phyloP scores from a whole-genome alignment of 30 jellyfish, hydroid and myxozoan genomes.

The Sanderia malayensis region DNA sequence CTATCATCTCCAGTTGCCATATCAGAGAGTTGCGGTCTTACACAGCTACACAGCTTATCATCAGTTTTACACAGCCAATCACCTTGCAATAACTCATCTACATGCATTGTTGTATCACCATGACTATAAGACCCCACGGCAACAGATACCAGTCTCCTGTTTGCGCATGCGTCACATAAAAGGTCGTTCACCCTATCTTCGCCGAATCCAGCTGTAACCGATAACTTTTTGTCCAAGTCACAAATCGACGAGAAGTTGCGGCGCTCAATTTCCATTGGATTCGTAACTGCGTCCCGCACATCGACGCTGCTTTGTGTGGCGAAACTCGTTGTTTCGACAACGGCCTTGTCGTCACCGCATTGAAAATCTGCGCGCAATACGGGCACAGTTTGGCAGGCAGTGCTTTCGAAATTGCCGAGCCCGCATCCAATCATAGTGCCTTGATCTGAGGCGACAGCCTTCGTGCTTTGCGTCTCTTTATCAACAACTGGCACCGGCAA shows the following conservation, averaged over 20 bases:
- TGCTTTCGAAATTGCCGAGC: not conserved
- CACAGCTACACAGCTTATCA: slow-evolving; percentile 81
- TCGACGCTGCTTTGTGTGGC: slow-evolving; percentile 19
- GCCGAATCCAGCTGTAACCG: slow-evolving; percentile 67
- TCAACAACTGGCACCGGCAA: not conserved
- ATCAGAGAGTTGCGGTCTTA: slow-evolving; percentile 37
- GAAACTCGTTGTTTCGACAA: slow-evolving; percentile 6
- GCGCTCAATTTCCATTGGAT: slow-evolving; percentile 41
- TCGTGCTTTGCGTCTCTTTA: slow-evolving; percentile 14
- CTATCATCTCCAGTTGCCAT: slow-evolving; percentile 58
- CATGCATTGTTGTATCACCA: not conserved
- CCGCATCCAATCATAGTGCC: slow-evolving; percentile 42
- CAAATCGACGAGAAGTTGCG: slow-evolving; percentile 11
- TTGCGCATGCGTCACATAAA: slow-evolving; percentile 66
- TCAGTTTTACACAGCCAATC: slow-evolving; percentile 56
- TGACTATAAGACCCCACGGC: slow-evolving; percentile 72
- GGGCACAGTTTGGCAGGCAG: slow-evolving; percentile 7
- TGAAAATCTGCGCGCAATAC: slow-evolving; percentile 49
- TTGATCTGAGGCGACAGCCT: slow-evolving; percentile 4
- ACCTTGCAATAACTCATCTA: not conserved
- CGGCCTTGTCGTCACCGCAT: slow-evolving; percentile 81
- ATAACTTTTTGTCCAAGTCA: slow-evolving; percentile 32
- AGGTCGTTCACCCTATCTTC: slow-evolving; percentile 55
- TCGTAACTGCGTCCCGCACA: slow-evolving; percentile 7
- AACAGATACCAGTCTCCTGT: slow-evolving; percentile 13